A percentile compares a stretch with the other conserved stretches of the same genome.
phyloP scores from a whole-genome alignment of 2,797 vertebrate genomes.

The Remorina albescens region DNA sequence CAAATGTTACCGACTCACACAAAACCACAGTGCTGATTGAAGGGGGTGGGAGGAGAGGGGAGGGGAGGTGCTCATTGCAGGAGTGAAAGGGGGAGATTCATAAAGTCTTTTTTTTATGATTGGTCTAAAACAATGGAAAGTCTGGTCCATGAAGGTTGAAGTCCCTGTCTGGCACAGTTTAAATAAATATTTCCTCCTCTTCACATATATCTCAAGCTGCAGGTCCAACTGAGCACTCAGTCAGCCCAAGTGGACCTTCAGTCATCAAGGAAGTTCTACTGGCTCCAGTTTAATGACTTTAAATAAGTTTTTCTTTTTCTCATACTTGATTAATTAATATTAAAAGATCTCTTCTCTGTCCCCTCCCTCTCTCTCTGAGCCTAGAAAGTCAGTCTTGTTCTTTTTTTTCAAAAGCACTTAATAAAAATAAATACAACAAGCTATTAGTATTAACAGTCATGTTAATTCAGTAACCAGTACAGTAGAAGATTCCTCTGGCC shows the following conservation, averaged over 20 bases:
- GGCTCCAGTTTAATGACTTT: constrained; percentile 99
- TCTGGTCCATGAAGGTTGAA: constrained; percentile 82
- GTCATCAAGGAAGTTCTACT: constrained; percentile 91
- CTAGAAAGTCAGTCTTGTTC: constrained; percentile 88
- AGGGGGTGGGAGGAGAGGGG: background rate
- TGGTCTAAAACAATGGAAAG: constrained; percentile 77
- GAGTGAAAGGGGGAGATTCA: constrained; percentile 78
- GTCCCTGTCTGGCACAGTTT: constrained; percentile 89
- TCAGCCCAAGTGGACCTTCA: constrained; percentile 88
- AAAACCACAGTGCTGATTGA: constrained; percentile 85
- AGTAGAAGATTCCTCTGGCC: constrained; percentile 87
- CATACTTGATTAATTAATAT: constrained; percentile 92
- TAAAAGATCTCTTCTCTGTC: constrained; percentile 89
- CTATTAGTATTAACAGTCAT: constrained; percentile 98
- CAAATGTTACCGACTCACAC: constrained; percentile 87
- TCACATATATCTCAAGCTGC: constrained; percentile 81
- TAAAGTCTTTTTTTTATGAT: constrained; percentile 61
- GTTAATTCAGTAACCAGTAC: constrained; percentile 94
- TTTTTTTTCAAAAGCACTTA: constrained; percentile 90
- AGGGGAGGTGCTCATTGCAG: constrained; percentile 74
- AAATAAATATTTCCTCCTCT: constrained; percentile 91
- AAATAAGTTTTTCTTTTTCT: constrained; percentile 90
- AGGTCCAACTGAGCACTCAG: constrained; percentile 73
- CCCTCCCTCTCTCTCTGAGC: constrained; percentile 70
- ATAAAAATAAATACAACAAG: constrained; percentile 99